phyloP scores from a whole-genome alignment of 1,140 invertebrate genomes.

The Pristionchus pacificus region DNA sequence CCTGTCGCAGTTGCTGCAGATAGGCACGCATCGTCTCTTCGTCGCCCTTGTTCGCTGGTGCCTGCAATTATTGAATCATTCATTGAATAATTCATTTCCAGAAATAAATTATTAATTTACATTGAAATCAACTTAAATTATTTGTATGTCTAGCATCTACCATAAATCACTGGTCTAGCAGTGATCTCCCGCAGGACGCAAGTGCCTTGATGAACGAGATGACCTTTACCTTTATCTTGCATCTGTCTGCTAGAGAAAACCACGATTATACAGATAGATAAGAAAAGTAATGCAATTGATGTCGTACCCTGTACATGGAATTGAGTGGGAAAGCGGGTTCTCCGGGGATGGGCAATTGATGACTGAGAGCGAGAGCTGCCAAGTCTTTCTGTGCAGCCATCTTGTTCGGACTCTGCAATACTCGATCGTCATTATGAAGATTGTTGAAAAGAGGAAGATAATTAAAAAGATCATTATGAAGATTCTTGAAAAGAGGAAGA shows the following conservation, averaged over 20 bases:
- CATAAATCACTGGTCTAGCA: too few relatives aligned
- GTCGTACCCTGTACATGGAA: conserved; percentile 78
- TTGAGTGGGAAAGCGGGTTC: conserved; percentile 93
- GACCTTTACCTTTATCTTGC: too few relatives aligned
- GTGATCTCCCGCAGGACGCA: too few relatives aligned
- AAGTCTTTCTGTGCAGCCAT: conserved; percentile 88
- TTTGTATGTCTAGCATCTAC: too few relatives aligned
- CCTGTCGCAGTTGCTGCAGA: conserved; percentile 87
- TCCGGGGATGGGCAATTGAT: conserved; percentile 92
- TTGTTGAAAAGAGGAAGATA: conserved; percentile 1
- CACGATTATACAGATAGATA: too few relatives aligned
- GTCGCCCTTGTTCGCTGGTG: conserved; percentile 22
- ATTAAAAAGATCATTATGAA: conserved; percentile 22
- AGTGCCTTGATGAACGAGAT: too few relatives aligned
- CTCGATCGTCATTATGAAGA: conserved; percentile 20
- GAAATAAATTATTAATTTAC: conserved; percentile 20
- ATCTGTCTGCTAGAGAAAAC: too few relatives aligned
- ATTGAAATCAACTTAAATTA: too few relatives aligned
- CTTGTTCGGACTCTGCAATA: conserved; percentile 62
- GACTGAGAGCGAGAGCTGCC: conserved; percentile 82
- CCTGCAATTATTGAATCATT: conserved; percentile 4
- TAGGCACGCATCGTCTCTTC: conserved; percentile 82
- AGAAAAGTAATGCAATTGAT: too few relatives aligned
- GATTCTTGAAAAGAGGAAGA: conserved; percentile 12
- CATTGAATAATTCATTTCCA: conserved; percentile 60